Evolutionary conservation across 2,113 vertebrate species (phyloP).

Genomic region (Phainopepla nitens): DNA sequence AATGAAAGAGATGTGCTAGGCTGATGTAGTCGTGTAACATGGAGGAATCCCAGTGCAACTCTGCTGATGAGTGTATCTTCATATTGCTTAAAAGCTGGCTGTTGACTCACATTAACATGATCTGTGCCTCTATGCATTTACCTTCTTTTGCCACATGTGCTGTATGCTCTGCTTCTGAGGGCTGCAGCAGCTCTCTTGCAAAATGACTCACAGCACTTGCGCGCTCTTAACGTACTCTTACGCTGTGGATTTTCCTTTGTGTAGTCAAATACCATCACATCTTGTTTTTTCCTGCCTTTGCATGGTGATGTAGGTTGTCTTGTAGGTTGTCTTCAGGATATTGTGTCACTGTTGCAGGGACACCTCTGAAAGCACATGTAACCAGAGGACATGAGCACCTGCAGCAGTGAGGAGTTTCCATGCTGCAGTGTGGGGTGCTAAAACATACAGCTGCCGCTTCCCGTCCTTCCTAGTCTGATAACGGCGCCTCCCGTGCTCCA

Average conservation of each 20-base stretch:
- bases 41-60: neutral
- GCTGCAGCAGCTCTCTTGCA: neutral
- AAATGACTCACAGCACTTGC: neutral
- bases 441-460: fast-evolving
- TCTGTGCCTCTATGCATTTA: neutral
- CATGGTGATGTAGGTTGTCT: neutral
- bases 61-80: neutral
- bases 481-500: neutral
- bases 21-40: neutral
- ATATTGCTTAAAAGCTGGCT: neutral
- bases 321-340: neutral
- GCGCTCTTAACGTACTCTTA: fast-evolving
- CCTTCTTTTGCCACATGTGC: neutral
- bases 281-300: neutral
- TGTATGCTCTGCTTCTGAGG: neutral
- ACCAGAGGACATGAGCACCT: neutral
- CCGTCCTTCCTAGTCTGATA: neutral
- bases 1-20: neutral
- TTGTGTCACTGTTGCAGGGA: neutral
- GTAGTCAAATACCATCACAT: neutral
- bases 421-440: fast-evolving
- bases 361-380: fast-evolving
- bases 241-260: neutral
- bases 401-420: neutral
- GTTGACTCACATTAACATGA: fast-evolving